Base-by-base conservation (phyloP, 2,113 vertebrate species). In the Stegastes partitus region DNA sequence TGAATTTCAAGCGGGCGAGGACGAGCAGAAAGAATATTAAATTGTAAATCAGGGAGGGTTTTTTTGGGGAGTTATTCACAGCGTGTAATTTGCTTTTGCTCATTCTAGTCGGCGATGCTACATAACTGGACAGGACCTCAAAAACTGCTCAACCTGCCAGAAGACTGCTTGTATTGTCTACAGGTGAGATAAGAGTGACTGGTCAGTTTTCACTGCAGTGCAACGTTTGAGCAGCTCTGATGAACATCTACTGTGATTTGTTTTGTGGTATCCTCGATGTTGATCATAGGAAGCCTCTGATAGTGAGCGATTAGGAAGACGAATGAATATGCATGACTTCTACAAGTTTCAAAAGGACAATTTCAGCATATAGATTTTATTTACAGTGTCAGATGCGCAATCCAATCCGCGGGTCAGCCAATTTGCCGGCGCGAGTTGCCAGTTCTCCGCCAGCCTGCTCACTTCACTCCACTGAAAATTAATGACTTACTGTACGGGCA, bases 111-210 rank as follows among this genome's bases (percentile, higher is more conserved):
- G 77, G 22, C 67, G 78, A 67, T 82, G 81, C 88, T 81, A 79
- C 79, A 90, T 82, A 70, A 94, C 86, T n/a, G 93, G 93, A 82
- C 93, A 93, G 81, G 92, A 95, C 72, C 85, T 94, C 26, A 91
- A 87, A 70, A 92, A 86, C 74, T 94, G 93, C 79, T 81, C 88
- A 31, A 93, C 90, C 56, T 94, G 94, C 83, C 94, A 95, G 90
- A 93, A 91, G 80, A 94, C 94, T 22, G 94, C 94, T 66, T 95
- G 94, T 49, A 89, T 93, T 57, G 87, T 95, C 44, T 95, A 95
- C 89, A 95, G 93, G 94, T 95, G 84, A 93, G 89, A 77, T 19
- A 23, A 66, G 3, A 42, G 39, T 14, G n/a, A 42, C 42, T 45
- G 50, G 0, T 19, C 64, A 9, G n/a, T 34, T 37, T 37, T 39